Conservation (phyloP, 2,888 invertebrate genomes). For the Pyrocoelia pectoralis region DNA sequence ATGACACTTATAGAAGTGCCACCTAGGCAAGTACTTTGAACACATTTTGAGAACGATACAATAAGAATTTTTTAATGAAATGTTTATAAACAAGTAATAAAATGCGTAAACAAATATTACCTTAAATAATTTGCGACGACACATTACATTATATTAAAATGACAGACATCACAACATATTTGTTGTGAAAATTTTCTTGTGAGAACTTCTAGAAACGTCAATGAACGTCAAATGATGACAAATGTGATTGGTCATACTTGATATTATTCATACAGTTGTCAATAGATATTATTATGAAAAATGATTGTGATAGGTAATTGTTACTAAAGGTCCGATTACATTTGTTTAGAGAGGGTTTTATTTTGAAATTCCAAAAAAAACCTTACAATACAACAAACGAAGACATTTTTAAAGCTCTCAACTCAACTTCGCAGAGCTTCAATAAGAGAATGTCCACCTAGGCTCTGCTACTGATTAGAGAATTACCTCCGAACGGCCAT, state of each 20-base stretch:
- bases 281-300: too few species aligned
- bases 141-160: slow-evolving; percentile 59
- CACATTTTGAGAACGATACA: not conserved
- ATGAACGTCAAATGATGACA: slow-evolving; percentile 24
- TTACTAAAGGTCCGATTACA: too few species aligned
- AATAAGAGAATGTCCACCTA: too few species aligned
- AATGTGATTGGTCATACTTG: slow-evolving; percentile 9
- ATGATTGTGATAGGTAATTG: too few species aligned
- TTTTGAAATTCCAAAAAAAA: too few species aligned
- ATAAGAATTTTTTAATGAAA: not conserved
- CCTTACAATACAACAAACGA: too few species aligned
- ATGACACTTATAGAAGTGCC: slow-evolving; percentile 49
- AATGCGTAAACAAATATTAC: slow-evolving; percentile 43
- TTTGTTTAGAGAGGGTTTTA: too few species aligned
- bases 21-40: slow-evolving; percentile 38
- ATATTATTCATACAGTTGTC: slow-evolving; percentile 4
- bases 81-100: not conserved
- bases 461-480: too few species aligned
- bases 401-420: too few species aligned
- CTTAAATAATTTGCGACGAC: slow-evolving; percentile 54
- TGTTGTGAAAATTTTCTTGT: slow-evolving; percentile 57
- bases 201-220: slow-evolving; percentile 25
- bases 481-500: too few species aligned
- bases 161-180: slow-evolving; percentile 55
- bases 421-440: too few species aligned